Base-by-base conservation (phyloP, 2,113 vertebrate genomes). In the Nansenia antarctica region DNA sequence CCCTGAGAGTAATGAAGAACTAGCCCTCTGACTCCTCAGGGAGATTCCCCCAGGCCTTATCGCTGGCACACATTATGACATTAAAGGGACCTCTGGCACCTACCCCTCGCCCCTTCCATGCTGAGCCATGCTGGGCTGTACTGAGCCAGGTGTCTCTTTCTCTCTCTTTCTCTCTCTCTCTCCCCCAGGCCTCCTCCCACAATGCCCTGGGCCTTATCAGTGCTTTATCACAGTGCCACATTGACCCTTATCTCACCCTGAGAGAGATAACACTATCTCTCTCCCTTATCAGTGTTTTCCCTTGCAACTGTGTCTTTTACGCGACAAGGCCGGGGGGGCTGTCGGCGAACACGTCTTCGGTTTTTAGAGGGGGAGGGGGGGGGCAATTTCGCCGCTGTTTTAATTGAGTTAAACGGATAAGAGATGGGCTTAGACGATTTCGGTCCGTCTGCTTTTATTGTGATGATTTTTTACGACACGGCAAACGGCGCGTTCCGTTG, bases 381-480 rank as follows among this genome's bases (percentile, higher is more conserved):
- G n/a, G n/a, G n/a, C 67, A 63, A 72, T 79, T 83, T 67, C 35
- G 67, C 55, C 75, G 65, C 70, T 78, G 14, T 76, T 78, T 88
- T 90, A 87, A 87, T 88, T 87, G 88, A 88, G 79, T 83, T 86
- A 85, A 90, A 88, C 87, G 87, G 84, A 87, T 85, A 76, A n/a
- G 84, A 72, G 85, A 81, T 85, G 87, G n/a, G 85, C 82, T 52
- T 79, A 86, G 86, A 86, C 85, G 83, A 89, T 87, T 88, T 85
- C 6, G n/a, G 85, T 87, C 84, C 82, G 85, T 86, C 76, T 69
- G 76, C 88, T 85, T 61, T 90, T 86, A 88, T 87, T 81, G 83
- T 80, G 4, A 72, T 83, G 84, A 86, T 89, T 88, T 85, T 89
- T 88, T 85, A 78, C 82, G 82, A 82, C 80, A 82, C 82, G 84